Evolutionary conservation across 1,140 invertebrate genomes (phyloP).

Genomic region (Hormaphis cornu): DNA sequence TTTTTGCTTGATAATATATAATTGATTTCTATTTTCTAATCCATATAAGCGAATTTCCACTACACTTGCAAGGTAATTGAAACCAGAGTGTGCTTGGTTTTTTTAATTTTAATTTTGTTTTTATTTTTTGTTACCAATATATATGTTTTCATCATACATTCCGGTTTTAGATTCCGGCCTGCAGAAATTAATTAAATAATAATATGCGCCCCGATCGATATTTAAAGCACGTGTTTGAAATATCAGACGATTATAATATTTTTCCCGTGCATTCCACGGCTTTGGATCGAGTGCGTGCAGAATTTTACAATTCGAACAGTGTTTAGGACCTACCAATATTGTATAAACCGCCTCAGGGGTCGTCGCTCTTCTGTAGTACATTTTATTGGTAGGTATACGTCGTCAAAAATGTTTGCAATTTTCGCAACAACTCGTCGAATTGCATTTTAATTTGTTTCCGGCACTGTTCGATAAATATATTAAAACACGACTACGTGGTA

Average conservation of each 20-base stretch:
- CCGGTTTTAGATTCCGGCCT: neutral
- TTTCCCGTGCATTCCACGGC: constrained; percentile 14
- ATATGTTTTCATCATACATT: neutral
- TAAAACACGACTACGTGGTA: neutral
- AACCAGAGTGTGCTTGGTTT: no score
- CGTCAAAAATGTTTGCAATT: neutral
- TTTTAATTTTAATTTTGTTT: neutral
- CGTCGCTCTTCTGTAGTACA: no score
- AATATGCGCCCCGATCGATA: neutral
- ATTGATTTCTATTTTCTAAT: no score
- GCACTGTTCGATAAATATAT: neutral
- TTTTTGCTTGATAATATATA: no score
- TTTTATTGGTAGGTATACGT: no score
- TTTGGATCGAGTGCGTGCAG: neutral
- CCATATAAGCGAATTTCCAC: no score
- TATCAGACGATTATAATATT: constrained; percentile 17
- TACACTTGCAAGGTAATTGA: no score
- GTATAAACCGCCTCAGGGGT: neutral
- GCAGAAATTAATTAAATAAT: no score
- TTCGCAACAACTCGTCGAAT: neutral
- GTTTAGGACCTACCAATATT: no score
- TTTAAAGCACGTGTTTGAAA: constrained; percentile 31
- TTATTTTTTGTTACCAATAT: neutral
- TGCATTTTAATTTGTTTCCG: neutral
- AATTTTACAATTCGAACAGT: constrained; percentile 26